phyloP scores from a whole-genome alignment of 2,797 vertebrate species.

The Diplodus sargus region DNA sequence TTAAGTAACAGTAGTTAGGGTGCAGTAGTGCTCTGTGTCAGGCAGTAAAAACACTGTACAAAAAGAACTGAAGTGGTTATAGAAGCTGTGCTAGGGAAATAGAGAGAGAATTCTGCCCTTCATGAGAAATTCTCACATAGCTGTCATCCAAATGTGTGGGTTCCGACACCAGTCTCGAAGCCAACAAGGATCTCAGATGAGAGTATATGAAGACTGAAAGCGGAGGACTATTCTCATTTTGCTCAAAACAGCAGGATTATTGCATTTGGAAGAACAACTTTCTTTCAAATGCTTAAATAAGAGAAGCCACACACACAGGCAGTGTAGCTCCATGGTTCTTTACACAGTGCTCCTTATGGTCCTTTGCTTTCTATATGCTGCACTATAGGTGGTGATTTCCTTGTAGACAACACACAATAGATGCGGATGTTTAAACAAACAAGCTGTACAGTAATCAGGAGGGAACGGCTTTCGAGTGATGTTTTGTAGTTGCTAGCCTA shows the following conservation, averaged over 20 bases:
- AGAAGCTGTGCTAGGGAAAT: background rate
- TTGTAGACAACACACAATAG: slow-evolving; percentile 8
- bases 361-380: slow-evolving; percentile 10
- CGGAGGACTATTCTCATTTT: background rate
- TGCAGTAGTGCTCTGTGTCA: background rate
- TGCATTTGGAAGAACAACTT: background rate
- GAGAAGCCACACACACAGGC: background rate
- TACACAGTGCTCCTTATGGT: background rate
- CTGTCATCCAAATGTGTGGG: slow-evolving; percentile 22
- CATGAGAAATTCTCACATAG: slow-evolving; percentile 17
- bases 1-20: background rate
- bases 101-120: slow-evolving; percentile 21
- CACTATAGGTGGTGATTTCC: slow-evolving; percentile 16
- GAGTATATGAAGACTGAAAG: slow-evolving; percentile 2
- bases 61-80: background rate
- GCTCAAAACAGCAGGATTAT: slow-evolving; percentile 7
- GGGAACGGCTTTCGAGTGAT: slow-evolving; percentile 34
- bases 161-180: slow-evolving; percentile 3
- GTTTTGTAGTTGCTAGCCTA: slow-evolving; percentile 53
- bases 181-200: slow-evolving; percentile 17
- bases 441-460: slow-evolving; percentile 30
- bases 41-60: background rate
- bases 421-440: slow-evolving; percentile 29
- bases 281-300: slow-evolving; percentile 27
- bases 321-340: background rate